Base-by-base conservation (phyloP, 2,113 vertebrate genomes). In the Vidua macroura region DNA sequence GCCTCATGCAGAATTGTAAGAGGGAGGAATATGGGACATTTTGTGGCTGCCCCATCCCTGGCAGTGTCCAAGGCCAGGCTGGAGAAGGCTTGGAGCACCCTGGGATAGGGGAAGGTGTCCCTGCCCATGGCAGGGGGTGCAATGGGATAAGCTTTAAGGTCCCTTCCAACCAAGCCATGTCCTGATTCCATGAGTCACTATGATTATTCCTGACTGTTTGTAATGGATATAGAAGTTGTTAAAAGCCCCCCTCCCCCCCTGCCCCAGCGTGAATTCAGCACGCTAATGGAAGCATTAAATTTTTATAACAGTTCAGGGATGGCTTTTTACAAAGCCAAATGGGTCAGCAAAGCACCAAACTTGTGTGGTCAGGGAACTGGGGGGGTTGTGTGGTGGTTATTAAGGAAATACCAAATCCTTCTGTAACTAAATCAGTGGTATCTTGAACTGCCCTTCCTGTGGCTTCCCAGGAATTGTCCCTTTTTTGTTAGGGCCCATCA, bases 251-350 rank as follows among this genome's bases (percentile, higher is more conserved):
- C n/a, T n/a, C 35, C 35, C 35, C 7, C 35, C 35, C 35, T 8
- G 35, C 35, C 4, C 5, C 13, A 27, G 22, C 22, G 15, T 41
- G 41, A 43, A 25, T 70, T 70, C n/a, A 53, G 41, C 59, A 28
- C 0, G 0, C 16, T 44, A 31, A 39, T 17, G 21, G 28, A 60
- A 76, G 35, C 6, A 16, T 51, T 51, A 43, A 2, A 1, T 1
- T 28, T 24, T 79, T 39, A 0, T 23, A 58, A 39, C 2, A 3
- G 15, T n/a, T 79, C 15, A 28, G 44, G 35, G 24, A 17, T 86
- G 44, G 35, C 16, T 77, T 72, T 68, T 33, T 33, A 41, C 16
- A 44, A 39, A 74, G 64, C 73, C 37, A 37, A 1, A 14, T 15
- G 46, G 28, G 48, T 53, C 15, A 44, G 37, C 72, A 62, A 33